A percentile compares a stretch with the other conserved stretches of the same genome.
These are phyloP conservation scores for Xyrauchen texanus DNA, from an alignment of 2,113 vertebrate species.

Conservation along the genomic window DNA sequence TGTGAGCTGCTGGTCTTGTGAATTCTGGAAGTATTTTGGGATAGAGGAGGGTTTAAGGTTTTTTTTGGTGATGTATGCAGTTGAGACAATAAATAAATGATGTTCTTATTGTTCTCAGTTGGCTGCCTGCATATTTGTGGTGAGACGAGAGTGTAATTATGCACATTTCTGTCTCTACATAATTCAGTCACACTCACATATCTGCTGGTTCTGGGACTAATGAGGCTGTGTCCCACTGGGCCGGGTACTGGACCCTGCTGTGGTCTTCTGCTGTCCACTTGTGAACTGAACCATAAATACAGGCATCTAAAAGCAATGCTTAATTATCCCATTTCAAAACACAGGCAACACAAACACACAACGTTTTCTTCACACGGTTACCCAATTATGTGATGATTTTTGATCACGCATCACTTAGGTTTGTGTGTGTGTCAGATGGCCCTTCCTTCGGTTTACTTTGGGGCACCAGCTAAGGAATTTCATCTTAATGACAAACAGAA, in stretches of 20 bases:
- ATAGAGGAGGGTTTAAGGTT: background rate
- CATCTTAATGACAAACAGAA: too few relatives aligned
- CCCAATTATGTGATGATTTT: too few relatives aligned
- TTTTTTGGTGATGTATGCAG: background rate
- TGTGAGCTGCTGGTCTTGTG: background rate
- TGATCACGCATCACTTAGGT: too few relatives aligned
- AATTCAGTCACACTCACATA: slow-evolving; percentile 33
- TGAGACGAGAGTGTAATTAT: slow-evolving; percentile 62
- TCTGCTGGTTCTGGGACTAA: slow-evolving; percentile 32
- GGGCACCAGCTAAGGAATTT: too few relatives aligned
- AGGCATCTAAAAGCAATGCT: slow-evolving; percentile 11
- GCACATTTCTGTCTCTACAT: slow-evolving; percentile 39
- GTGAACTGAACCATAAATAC: slow-evolving; percentile 44
- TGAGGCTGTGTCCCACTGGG: slow-evolving; percentile 34
- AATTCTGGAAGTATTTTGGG: slow-evolving; percentile 16
- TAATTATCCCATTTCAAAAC: slow-evolving; percentile 4
- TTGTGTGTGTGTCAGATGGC: too few relatives aligned
- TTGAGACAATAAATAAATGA: slow-evolving; percentile 35
- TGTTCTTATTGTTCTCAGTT: slow-evolving; percentile 51
- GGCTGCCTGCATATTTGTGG: slow-evolving; percentile 63
- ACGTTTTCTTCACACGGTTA: background rate
- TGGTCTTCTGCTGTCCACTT: slow-evolving; percentile 50
- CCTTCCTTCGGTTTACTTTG: too few relatives aligned
- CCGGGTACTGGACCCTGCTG: slow-evolving; percentile 44
- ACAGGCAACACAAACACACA: background rate